Evolutionary conservation across 2,797 vertebrate species (phyloP).

Genomic region (Takifugu rubripes): DNA sequence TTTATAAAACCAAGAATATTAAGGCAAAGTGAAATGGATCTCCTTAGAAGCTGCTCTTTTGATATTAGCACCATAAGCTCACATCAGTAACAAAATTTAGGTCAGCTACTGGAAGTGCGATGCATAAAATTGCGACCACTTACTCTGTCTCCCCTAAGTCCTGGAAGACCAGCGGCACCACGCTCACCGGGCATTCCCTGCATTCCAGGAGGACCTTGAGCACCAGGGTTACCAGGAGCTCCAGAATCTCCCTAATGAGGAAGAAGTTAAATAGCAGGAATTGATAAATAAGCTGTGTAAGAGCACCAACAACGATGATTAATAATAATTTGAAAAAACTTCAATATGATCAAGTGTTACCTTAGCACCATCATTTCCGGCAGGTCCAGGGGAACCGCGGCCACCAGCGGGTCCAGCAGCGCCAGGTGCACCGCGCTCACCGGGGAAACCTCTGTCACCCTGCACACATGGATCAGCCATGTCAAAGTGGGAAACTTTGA

Average conservation of each 20-base stretch:
- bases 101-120: no score
- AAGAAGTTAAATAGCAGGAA: background rate
- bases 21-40: no score
- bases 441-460: conserved; percentile 97
- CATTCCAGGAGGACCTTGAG: conserved; percentile 89
- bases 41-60: no score
- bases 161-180: conserved; percentile 91
- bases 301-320: background rate
- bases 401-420: conserved; percentile 82
- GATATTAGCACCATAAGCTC: no score
- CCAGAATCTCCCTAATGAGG: conserved; percentile 87
- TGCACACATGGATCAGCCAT: conserved; percentile 42
- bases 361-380: conserved; percentile 97
- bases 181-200: conserved; percentile 99
- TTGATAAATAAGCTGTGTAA: background rate
- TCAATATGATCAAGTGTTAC: conserved; percentile 58
- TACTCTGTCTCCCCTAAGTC: conserved; percentile 95
- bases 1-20: no score
- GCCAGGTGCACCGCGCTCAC: conserved; percentile 91
- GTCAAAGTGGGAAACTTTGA: background rate
- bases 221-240: conserved; percentile 84
- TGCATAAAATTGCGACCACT: conserved; percentile 43
- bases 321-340: background rate
- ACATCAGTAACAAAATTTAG: no score
- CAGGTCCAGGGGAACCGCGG: conserved; percentile 87